Conservation (phyloP, 2,113 vertebrate species). For the Paratilapia polleni region DNA sequence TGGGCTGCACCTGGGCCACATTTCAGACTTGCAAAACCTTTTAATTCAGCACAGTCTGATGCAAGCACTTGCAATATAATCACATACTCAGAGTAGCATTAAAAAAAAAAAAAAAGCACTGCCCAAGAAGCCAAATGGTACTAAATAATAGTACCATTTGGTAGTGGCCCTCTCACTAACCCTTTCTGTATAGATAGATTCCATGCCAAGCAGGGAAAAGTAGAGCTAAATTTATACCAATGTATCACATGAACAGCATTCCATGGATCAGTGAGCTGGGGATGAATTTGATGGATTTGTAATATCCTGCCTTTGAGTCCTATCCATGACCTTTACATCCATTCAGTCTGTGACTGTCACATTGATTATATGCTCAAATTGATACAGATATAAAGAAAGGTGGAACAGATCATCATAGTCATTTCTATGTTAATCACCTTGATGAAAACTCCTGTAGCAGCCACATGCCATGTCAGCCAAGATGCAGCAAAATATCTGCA, state of each 20-base stretch:
- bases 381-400: not conserved
- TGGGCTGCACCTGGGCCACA: conserved; percentile 20
- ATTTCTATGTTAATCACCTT: conserved; percentile 22
- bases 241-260: not conserved
- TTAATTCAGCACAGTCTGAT: conserved; percentile 17
- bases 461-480: no score
- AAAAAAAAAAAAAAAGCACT: not conserved
- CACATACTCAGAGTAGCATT: not conserved
- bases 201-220: not conserved
- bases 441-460: not conserved
- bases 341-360: conserved; percentile 11
- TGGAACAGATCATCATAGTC: not conserved
- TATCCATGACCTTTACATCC: conserved; percentile 36
- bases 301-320: not conserved
- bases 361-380: conserved; percentile 9
- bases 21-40: conserved; percentile 9
- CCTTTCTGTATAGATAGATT: not conserved
- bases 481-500: no score
- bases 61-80: conserved; percentile 36
- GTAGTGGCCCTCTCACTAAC: not conserved
- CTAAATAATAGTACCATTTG: conserved; percentile 27
- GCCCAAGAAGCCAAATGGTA: conserved; percentile 2
- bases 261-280: not conserved
- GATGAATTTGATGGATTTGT: not conserved
- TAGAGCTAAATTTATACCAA: not conserved